A percentile compares a stretch with the other conserved stretches of the same genome.
Evolutionary conservation across 2,797 vertebrate genomes (phyloP).

Genomic region (Crenichthys baileyi): DNA sequence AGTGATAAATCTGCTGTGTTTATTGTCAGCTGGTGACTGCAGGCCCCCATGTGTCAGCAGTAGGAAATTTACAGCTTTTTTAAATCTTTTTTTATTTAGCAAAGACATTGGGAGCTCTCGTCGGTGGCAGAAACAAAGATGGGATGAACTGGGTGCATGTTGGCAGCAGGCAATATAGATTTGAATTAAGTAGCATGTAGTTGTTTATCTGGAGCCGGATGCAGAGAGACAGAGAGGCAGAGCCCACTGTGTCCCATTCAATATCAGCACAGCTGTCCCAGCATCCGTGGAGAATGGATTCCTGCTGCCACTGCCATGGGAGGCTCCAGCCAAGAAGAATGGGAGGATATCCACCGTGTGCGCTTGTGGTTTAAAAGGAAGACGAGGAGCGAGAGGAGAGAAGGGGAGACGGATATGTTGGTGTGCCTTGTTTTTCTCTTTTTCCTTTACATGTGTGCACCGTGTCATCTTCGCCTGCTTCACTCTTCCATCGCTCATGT

Average conservation of each 20-base stretch:
- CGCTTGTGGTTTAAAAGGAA: conserved; percentile 68
- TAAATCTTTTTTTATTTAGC: conserved; percentile 6
- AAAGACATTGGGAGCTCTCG: conserved; percentile 51
- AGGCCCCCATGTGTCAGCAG: conserved; percentile 63
- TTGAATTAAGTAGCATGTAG: conserved; percentile 80
- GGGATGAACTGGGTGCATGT: conserved; percentile 63
- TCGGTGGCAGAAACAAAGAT: conserved; percentile 68
- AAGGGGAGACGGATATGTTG: conserved; percentile 51
- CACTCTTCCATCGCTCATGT: conserved; percentile 79
- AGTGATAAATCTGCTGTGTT: conserved; percentile 35
- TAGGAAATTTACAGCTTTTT: conserved; percentile 43
- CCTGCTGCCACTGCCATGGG: conserved; percentile 81
- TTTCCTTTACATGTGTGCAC: conserved; percentile 55
- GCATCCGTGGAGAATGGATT: conserved; percentile 86
- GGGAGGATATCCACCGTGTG: conserved; percentile 85
- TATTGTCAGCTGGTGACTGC: conserved; percentile 52
- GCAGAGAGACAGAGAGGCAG: conserved; percentile 65
- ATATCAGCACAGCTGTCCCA: conserved; percentile 84
- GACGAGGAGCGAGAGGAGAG: conserved; percentile 63
- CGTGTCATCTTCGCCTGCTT: conserved; percentile 68
- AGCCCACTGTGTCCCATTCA: conserved; percentile 77
- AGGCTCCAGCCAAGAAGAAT: conserved; percentile 84
- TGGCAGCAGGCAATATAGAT: conserved; percentile 73
- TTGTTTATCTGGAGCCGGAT: conserved; percentile 78
- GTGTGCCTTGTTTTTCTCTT: conserved; percentile 36